Conservation (phyloP, 2,888 invertebrate genomes). For the Brassicogethes aeneus region DNA sequence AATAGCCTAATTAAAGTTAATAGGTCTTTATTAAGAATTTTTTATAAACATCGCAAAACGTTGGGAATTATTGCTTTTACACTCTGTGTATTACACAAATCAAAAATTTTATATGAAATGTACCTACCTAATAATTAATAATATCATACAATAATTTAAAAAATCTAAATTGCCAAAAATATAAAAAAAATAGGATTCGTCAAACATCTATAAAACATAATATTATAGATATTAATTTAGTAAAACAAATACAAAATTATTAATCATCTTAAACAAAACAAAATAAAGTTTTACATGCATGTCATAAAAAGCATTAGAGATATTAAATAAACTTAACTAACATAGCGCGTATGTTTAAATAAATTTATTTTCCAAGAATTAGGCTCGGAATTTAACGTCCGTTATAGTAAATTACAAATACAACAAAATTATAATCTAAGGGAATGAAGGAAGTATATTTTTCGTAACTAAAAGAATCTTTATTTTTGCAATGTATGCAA, state of each 20-base stretch:
- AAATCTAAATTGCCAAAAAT: neutral
- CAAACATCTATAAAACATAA: neutral
- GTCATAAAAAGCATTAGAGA: too few species aligned
- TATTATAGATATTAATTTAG: neutral
- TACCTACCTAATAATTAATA: neutral
- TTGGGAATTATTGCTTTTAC: too few species aligned
- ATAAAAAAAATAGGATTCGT: too few species aligned
- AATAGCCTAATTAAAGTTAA: conserved; percentile 29
- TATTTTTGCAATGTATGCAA: neutral
- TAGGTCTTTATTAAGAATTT: conserved; percentile 30
- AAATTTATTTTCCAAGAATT: neutral
- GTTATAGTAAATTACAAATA: neutral
- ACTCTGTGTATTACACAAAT: too few species aligned
- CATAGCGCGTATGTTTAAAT: neutral
- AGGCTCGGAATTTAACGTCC: neutral
- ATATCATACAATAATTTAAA: neutral
- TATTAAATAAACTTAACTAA: neutral
- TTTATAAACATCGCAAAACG: conserved; percentile 22
- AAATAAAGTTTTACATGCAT: too few species aligned
- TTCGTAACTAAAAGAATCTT: neutral
- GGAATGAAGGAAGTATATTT: neutral
- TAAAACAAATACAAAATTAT: neutral
- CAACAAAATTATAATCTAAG: neutral
- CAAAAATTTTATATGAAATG: too few species aligned
- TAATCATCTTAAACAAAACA: neutral